Base-by-base conservation (phyloP, 1,140 invertebrate genomes). In the Wiebesia pumilae region DNA sequence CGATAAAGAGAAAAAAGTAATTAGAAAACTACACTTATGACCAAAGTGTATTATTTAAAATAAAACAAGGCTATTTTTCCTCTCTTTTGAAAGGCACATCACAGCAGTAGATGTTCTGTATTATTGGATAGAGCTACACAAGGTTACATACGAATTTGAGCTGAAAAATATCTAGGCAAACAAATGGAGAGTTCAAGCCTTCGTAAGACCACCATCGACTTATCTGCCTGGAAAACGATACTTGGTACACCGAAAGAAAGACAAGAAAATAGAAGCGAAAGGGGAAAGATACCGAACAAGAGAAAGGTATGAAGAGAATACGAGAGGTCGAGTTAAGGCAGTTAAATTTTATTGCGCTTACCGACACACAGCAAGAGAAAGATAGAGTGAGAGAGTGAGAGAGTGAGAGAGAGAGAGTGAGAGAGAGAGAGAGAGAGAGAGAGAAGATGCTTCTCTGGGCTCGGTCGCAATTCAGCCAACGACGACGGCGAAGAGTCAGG, bases 291-390 rank as follows among this genome's bases (percentile, higher is more conserved):
- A 58, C 43, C 12, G 43, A 85, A 79, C 58, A n/a, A 78, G 73
- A 30, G 69, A 77, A 79, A 58, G 78, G 54, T 38, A 80, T 4
- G 78, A 71, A 81, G 38, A 33, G 40, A 84, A 84, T 47, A 43
- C 65, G 51, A 81, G 47, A 62, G 47, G 89, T 87, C 79, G 86
- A 87, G 87, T 89, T 81, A 71, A 89, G 89, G 90, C 87, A 90
- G 90, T 91, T 92, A 90, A 92, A 88, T 93, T 93, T 93, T 93
- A 93, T 92, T 92, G 89, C 90, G 78, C 86, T 89, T 81, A 86
- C 88, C 89, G 87, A 80, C 78, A 58, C 73, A 84, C 62, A 47
- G 51, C 51, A 16, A 54, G 71, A 71, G 69, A n/a, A 65, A 88
- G 19, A 67, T 33, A 87, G n/a, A 75, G 38, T 19, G 35, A 40